Evolutionary conservation across 2,113 vertebrate genomes (phyloP), one percentile per base, ranked within the genome.

Genomic region (Colossoma macropomum): DNA sequence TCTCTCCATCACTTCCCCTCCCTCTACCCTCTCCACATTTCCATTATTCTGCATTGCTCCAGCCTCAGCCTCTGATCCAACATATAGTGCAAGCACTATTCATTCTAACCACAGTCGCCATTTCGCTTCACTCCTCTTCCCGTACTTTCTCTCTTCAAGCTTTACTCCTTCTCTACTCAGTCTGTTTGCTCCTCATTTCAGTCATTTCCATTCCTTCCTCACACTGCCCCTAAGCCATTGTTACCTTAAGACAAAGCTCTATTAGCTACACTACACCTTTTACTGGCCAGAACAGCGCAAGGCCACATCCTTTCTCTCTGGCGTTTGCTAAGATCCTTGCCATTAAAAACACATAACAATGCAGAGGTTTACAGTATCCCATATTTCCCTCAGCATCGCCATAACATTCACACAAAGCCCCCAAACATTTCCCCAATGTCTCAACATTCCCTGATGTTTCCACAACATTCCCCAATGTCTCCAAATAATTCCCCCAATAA

Each of bases 231-330:
- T 89, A 83, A 79, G 89, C 88, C 88, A 89, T 86, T 91, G 85
- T 90, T 89, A 90, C 88, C 85, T 86, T 87, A 85, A 80, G 85
- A 81, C 89, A 90, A 90, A 90, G 90, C 89, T 92, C 90, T 90
- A 92, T 91, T 91, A 92, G 89, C 90, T 89, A 88, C 91, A 91
- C 88, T 87, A 90, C 84, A 88, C 86, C 86, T 92, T 92, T 89
- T 85, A 91, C 85, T 87, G 76, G 85, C 45, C 52, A 65, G 7
- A 73, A 19, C 4, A 41, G 72, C 62, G 27, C 27, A 72, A 38
- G 62, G 69, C 13, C 52, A 60, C 34, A 52, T 59, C 30, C 13
- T 34, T 60, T 75, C 56, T 30, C 32, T 62, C 48, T 73, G 38
- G 52, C 69, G n/a, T 25, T 71, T 7, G 8, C n/a, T 71, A 30